Percentiles rank a stretch among this genome's conserved stretches.
Conservation (phyloP, 1,140 invertebrate genomes). For the Amyelois transitella region DNA sequence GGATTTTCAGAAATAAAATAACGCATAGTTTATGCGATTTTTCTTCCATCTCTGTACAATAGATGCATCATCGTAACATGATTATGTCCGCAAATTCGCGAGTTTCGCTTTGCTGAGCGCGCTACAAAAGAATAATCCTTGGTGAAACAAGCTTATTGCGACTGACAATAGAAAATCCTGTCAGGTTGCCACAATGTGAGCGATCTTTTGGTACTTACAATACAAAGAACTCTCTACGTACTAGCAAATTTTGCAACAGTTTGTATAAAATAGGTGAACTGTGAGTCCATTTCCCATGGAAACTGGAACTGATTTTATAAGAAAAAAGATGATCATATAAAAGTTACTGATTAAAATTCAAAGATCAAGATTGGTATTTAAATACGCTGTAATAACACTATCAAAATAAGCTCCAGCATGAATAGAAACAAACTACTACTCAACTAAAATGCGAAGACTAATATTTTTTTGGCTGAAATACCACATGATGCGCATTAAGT, state of each 20-base stretch:
- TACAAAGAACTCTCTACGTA: slow-evolving; percentile 3
- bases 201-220: background rate
- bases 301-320: no score
- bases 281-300: no score
- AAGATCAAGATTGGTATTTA: no score
- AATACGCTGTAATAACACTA: no score
- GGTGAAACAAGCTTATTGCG: slow-evolving; percentile 9
- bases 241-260: slow-evolving; percentile 10
- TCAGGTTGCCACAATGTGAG: background rate
- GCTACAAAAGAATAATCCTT: slow-evolving; percentile 26
- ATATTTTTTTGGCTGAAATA: no score
- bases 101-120: slow-evolving; percentile 23
- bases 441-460: no score
- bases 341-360: no score
- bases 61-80: slow-evolving; percentile 9
- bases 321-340: no score
- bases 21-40: background rate
- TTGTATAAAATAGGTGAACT: background rate
- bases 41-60: background rate
- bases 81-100: slow-evolving; percentile 17
- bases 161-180: slow-evolving; percentile 18
- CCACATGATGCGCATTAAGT: no score
- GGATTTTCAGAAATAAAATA: no score
- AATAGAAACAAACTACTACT: no score
- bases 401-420: no score